Percentiles rank a stretch among this genome's conserved stretches.
These are phyloP conservation scores for Hemithea aestivaria DNA, from an alignment of 2,888 invertebrate species.

Conservation along the genomic window DNA sequence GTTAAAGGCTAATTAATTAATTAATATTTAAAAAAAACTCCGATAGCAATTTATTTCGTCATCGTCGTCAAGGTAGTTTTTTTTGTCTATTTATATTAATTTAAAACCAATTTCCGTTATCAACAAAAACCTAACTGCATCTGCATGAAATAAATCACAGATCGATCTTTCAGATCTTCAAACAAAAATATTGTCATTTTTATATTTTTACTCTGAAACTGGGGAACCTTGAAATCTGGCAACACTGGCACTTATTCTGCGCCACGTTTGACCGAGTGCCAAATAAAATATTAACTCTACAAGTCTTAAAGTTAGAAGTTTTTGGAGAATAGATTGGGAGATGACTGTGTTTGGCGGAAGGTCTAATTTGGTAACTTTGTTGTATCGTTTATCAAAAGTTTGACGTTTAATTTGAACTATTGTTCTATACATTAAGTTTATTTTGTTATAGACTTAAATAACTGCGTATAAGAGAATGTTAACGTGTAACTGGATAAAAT, in stretches of 20 bases:
- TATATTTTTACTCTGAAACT: slow-evolving; percentile 14
- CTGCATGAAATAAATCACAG: slow-evolving; percentile 11
- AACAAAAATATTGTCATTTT: slow-evolving; percentile 14
- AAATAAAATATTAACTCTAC: slow-evolving; percentile 56
- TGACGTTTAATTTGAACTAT: no score
- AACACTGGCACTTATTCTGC: neutral
- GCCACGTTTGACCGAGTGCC: slow-evolving; percentile 53
- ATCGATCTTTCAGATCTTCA: slow-evolving; percentile 10
- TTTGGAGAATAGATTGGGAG: slow-evolving; percentile 12
- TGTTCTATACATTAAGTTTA: no score
- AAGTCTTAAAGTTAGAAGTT: slow-evolving; percentile 28
- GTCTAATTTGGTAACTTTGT: no score
- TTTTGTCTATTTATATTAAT: no score
- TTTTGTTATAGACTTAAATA: no score
- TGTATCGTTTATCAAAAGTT: neutral
- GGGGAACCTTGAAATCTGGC: slow-evolving; percentile 14
- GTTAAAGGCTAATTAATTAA: no score
- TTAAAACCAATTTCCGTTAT: no score
- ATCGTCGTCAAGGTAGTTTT: no score
- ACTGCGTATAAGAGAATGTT: no score
- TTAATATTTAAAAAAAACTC: no score
- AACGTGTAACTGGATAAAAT: no score
- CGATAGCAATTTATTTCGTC: no score
- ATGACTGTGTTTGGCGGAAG: neutral
- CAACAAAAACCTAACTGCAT: slow-evolving; percentile 1